phyloP scores from a whole-genome alignment of 2,888 invertebrate genomes.

The Mimas tiliae region DNA sequence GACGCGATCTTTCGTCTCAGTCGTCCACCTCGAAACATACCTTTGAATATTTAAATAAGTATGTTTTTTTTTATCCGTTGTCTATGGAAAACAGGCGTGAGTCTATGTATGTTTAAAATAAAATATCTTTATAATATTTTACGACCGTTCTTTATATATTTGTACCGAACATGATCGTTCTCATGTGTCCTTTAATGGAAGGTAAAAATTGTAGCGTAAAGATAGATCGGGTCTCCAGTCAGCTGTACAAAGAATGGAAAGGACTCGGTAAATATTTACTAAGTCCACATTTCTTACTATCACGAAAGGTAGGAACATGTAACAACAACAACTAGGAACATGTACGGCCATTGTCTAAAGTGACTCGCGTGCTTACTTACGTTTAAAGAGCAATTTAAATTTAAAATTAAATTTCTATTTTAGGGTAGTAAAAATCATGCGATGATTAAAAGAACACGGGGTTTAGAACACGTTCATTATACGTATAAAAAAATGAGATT shows the following conservation, averaged over 20 bases:
- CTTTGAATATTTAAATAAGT: no score
- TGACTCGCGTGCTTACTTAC: not conserved
- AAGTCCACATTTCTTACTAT: constrained; percentile 22
- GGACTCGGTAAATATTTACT: constrained; percentile 29
- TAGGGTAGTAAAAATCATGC: not conserved
- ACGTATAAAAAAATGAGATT: no score
- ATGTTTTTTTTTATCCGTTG: no score
- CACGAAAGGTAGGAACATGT: constrained; percentile 20
- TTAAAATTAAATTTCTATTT: not conserved
- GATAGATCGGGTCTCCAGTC: constrained; percentile 37
- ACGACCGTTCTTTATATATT: no score
- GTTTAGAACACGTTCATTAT: no score
- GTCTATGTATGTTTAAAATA: no score
- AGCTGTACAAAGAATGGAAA: constrained; percentile 32
- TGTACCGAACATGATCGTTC: no score
- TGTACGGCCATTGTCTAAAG: constrained; percentile 19
- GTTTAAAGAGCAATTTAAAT: not conserved
- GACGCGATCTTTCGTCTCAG: no score
- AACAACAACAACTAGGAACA: no score
- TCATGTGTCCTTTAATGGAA: not conserved
- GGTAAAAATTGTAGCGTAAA: constrained; percentile 32
- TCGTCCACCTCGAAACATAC: no score
- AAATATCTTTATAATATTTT: no score
- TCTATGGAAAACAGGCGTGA: no score
- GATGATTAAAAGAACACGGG: not conserved